phyloP scores from a whole-genome alignment of 2,113 vertebrate genomes.

The Gasterosteus aculeatus region DNA sequence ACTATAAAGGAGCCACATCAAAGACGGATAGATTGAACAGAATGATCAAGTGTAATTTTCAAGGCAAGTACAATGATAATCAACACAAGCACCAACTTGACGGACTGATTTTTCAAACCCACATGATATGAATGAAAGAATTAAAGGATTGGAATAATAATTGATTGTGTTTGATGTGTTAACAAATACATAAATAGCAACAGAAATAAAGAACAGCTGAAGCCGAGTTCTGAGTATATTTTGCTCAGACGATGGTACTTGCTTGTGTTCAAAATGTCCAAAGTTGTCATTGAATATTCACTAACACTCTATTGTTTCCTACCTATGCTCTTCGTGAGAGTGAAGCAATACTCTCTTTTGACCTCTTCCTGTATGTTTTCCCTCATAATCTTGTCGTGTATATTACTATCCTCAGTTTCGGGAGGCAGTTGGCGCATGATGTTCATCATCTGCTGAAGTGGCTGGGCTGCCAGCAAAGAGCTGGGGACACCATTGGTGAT shows the following conservation, averaged over 20 bases:
- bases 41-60: neutral
- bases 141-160: neutral
- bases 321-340: constrained; percentile 88
- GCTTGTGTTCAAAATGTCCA: neutral
- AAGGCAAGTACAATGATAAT: neutral
- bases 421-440: constrained; percentile 82
- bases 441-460: constrained; percentile 77
- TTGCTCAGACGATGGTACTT: neutral
- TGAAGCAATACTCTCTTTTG: constrained; percentile 77
- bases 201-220: neutral
- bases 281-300: constrained; percentile 2
- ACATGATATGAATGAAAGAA: neutral
- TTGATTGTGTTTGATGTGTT: neutral
- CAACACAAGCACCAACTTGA: neutral
- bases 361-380: constrained; percentile 80
- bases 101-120: neutral
- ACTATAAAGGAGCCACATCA: constrained; percentile 74
- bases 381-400: constrained; percentile 64
- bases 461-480: constrained; percentile 83
- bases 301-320: constrained; percentile 42
- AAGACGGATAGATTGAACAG: neutral
- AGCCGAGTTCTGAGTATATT: neutral
- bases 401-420: constrained; percentile 42
- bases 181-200: neutral
- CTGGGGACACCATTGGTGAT: constrained; percentile 80